A percentile compares a stretch with the other conserved stretches of the same genome.
These are phyloP conservation scores for Nycticryphes semicollaris DNA, from an alignment of 2,113 vertebrate genomes.

Conservation along the genomic window DNA sequence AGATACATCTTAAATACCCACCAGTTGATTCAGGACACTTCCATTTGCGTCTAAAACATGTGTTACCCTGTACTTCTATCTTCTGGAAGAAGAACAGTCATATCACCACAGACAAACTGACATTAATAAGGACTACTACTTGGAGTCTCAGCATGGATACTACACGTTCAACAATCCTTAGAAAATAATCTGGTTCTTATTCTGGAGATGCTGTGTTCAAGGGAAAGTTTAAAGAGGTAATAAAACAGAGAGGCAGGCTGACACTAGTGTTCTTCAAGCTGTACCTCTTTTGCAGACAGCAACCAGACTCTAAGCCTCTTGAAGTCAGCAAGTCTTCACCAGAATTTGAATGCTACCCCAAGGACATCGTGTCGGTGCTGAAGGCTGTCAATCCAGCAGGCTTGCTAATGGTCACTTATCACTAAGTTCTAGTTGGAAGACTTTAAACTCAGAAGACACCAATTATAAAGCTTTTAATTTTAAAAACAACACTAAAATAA, in stretches of 20 bases:
- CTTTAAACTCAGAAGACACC: background rate
- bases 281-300: background rate
- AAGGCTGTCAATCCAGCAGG: background rate
- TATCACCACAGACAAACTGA: background rate
- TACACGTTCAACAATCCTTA: background rate
- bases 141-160: background rate
- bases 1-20: background rate
- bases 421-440: background rate
- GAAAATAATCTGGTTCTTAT: background rate
- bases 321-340: background rate
- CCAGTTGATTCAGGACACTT: background rate
- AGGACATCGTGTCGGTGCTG: background rate
- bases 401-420: background rate
- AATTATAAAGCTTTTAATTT: background rate
- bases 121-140: background rate
- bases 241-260: background rate
- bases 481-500: background rate
- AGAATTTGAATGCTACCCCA: background rate
- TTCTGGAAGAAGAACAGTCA: background rate
- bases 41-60: rapidly evolving
- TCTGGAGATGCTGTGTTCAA: background rate
- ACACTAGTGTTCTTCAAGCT: background rate
- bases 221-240: background rate
- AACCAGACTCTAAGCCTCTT: background rate
- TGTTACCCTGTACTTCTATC: background rate